A percentile compares a stretch with the other conserved stretches of the same genome.
Conservation (phyloP, 2,888 invertebrate species). For the Phortica magna region DNA sequence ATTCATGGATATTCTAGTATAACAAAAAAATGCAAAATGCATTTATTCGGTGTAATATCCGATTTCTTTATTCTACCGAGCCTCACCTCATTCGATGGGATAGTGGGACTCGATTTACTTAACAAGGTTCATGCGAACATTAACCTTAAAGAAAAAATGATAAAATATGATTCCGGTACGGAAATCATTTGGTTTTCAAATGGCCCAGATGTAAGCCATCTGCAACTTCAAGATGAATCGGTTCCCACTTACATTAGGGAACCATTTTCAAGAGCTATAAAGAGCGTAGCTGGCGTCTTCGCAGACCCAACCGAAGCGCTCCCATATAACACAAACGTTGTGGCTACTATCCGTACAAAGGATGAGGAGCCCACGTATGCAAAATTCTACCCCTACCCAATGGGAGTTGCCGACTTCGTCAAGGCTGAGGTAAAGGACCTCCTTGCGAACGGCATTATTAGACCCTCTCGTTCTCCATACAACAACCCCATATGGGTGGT, state of each 20-base stretch:
- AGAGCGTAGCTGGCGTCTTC: neutral
- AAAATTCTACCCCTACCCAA: constrained; percentile 46
- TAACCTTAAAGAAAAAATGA: constrained; percentile 30
- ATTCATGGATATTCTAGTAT: neutral
- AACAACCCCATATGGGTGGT: too few species aligned
- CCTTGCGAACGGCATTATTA: constrained; percentile 15
- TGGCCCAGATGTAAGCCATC: neutral
- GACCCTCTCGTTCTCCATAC: too few species aligned
- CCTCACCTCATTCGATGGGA: constrained; percentile 47
- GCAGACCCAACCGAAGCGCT: constrained; percentile 18
- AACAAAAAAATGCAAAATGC: neutral
- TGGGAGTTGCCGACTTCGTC: constrained; percentile 44
- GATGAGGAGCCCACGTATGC: constrained; percentile 42
- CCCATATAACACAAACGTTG: constrained; percentile 44
- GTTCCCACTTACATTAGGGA: neutral
- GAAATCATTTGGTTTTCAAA: neutral
- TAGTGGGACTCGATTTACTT: constrained; percentile 49
- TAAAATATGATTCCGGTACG: neutral
- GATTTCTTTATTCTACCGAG: constrained; percentile 45
- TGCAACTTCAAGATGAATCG: neutral
- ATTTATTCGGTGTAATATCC: constrained; percentile 32
- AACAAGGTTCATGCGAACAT: constrained; percentile 44
- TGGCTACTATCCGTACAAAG: constrained; percentile 41
- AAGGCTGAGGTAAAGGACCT: constrained; percentile 37
- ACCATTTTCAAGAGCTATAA: neutral